These are phyloP conservation scores for Acleris holmiana DNA, from an alignment of 2,888 invertebrate genomes.

Conservation along the genomic window DNA sequence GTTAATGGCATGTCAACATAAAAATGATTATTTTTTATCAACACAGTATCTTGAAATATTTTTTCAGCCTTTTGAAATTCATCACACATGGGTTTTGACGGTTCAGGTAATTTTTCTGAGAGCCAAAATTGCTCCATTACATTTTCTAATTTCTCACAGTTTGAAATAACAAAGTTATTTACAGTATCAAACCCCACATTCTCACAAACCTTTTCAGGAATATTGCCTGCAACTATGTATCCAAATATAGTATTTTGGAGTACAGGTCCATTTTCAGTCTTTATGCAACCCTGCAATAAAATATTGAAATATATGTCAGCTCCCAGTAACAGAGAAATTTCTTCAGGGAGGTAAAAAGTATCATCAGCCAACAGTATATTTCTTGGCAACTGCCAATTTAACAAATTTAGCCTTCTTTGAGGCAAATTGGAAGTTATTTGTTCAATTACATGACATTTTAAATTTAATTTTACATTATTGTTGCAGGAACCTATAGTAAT, in stretches of 20 bases:
- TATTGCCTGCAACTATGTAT: constrained; percentile 37
- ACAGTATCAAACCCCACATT: constrained; percentile 11
- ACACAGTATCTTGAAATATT: constrained; percentile 22
- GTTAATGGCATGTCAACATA: constrained; percentile 32
- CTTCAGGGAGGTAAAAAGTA: constrained; percentile 21
- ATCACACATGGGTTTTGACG: neutral
- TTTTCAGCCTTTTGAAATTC: constrained; percentile 27
- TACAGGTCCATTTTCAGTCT: constrained; percentile 29
- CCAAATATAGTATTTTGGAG: constrained; percentile 42
- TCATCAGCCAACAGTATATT: constrained; percentile 30
- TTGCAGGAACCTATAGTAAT: constrained; percentile 9
- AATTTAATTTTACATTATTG: constrained; percentile 26
- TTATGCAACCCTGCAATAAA: constrained; percentile 29
- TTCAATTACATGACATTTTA: constrained; percentile 33
- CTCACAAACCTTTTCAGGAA: constrained; percentile 2
- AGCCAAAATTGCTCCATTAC: constrained; percentile 43
- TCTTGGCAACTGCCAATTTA: constrained; percentile 6
- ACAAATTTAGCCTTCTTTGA: constrained; percentile 24
- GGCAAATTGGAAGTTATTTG: constrained; percentile 28
- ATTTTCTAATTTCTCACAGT: constrained; percentile 37
- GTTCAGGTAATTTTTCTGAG: constrained; percentile 36
- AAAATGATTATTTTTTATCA: constrained; percentile 20
- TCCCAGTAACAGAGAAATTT: constrained; percentile 38
- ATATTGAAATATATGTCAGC: constrained; percentile 39
- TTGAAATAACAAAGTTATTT: constrained; percentile 29